Evolutionary conservation across 2,113 vertebrate species (phyloP).

Genomic region (Pollimyrus isidori): DNA sequence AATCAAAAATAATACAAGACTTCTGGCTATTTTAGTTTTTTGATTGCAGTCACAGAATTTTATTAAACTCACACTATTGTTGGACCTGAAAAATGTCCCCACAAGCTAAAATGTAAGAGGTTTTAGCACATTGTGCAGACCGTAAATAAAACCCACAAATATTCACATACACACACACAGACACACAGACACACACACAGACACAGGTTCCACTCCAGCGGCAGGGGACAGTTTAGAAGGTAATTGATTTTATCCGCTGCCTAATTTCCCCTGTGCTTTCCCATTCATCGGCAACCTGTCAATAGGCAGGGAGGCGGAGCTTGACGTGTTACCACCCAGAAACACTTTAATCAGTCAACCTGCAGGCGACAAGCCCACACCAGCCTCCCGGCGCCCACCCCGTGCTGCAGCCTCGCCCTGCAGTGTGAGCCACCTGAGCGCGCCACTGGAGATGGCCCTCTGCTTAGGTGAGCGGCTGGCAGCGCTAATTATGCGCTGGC

Average conservation of each 20-base stretch:
- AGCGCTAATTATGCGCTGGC: slow-evolving; percentile 30
- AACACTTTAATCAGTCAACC: slow-evolving; percentile 63
- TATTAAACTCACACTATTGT: background rate
- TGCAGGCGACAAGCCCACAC: background rate
- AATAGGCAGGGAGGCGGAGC: slow-evolving; percentile 52
- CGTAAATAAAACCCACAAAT: background rate
- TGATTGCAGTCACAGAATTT: background rate
- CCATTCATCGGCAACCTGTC: slow-evolving; percentile 65
- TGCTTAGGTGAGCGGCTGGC: slow-evolving; percentile 26
- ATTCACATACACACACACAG: slow-evolving; percentile 1
- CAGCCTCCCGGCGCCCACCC: background rate
- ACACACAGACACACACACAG: slow-evolving; percentile 14
- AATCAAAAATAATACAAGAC: background rate
- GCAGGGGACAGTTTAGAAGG: slow-evolving; percentile 55
- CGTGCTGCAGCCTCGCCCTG: background rate
- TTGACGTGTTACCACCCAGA: slow-evolving; percentile 56
- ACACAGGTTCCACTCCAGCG: slow-evolving; percentile 1
- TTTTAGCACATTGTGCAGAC: background rate
- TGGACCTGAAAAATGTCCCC: background rate
- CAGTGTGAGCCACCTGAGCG: background rate
- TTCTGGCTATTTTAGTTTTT: background rate
- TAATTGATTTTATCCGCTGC: slow-evolving; percentile 63
- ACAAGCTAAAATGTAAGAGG: background rate
- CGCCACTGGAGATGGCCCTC: background rate
- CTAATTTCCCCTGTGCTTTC: slow-evolving; percentile 52